Evolutionary conservation across 2,113 vertebrate genomes (phyloP), one percentile per base, ranked within the genome.

Genomic region (Epinephelus lanceolatus): DNA sequence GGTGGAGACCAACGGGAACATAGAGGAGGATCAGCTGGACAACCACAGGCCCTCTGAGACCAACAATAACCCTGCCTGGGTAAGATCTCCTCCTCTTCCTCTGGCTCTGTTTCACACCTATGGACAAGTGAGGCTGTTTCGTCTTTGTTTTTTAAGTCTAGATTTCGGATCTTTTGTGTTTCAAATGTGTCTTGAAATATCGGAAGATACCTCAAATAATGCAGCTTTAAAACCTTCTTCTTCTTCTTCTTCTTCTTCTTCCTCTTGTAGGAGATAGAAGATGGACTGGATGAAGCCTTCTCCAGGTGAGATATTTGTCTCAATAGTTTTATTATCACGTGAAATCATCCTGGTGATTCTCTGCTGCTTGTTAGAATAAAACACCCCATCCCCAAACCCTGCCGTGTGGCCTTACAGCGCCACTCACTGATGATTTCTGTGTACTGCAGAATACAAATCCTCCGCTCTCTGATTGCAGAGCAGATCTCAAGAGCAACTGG

Each of bases 251-350:
- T 7, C 27, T 60, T 12, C 9, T 47, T 71, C 67, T 52, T 65
- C 74, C 65, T 86, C 60, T 88, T 86, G 89, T 84, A 99, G 98
- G 96, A 96, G 90, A 94, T 96, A 80, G 97, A 98, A 56, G 97
- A 98, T 7, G 96, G 93, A 60, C 95, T 99, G 81, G 98, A 99
- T 85, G 98, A 98, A 93, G 97, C 98, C 0, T 99, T 99, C 89
- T 97, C 97, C 76, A 99, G 97, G 98, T 99, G 96, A 92, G 95
- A 68, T 69, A 82, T 59, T 42, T 60, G 8, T 45, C 27, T 47
- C 6, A 5, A 5, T 17, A 15, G 8, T 56, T 72, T 9, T 17
- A 23, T 21, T 15, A 19, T 37, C 7, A 18, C 30, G 13, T 75
- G 0, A 74, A 76, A 79, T 78, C 0, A 71, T 61, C 21, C 0